Percentiles rank a stretch among this genome's conserved stretches.
Conservation (phyloP, 1,140 invertebrate species). For the Micrasema minimum region DNA sequence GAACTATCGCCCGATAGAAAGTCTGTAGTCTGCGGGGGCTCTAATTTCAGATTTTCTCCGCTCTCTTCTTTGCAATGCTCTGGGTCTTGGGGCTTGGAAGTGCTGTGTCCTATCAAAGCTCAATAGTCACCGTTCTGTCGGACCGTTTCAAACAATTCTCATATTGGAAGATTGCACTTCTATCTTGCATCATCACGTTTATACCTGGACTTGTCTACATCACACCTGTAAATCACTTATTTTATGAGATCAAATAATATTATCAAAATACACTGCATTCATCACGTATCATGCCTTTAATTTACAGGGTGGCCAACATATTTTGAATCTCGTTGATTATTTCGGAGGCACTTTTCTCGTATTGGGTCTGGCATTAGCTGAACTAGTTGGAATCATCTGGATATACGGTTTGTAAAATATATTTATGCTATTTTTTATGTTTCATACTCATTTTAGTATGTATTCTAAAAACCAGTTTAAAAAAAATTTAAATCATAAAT, state of each 20-base stretch:
- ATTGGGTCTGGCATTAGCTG: constrained; percentile 79
- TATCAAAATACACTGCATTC: no score
- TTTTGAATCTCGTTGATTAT: constrained; percentile 85
- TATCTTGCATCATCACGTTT: constrained; percentile 72
- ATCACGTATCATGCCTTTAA: no score
- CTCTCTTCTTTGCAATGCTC: constrained; percentile 91
- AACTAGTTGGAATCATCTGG: constrained; percentile 78
- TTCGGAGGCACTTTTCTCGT: constrained; percentile 86
- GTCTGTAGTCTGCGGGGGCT: no score
- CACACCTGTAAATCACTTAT: constrained; percentile 72
- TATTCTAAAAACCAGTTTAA: no score
- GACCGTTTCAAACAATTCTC: constrained; percentile 76
- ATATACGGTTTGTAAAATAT: constrained; percentile 75
- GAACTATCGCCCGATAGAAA: no score
- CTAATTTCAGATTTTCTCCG: constrained; percentile 78
- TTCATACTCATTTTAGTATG: no score
- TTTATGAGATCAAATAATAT: neutral
- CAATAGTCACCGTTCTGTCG: constrained; percentile 74
- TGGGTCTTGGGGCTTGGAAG: constrained; percentile 83
- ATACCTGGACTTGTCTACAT: constrained; percentile 78
- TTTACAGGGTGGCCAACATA: constrained; percentile 85
- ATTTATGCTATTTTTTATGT: no score
- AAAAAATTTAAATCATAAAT: no score
- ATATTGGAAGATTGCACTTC: constrained; percentile 72
- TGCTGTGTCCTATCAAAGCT: constrained; percentile 74